phyloP scores from a whole-genome alignment of 2,797 vertebrate genomes.

The Sebastes elongatus region DNA sequence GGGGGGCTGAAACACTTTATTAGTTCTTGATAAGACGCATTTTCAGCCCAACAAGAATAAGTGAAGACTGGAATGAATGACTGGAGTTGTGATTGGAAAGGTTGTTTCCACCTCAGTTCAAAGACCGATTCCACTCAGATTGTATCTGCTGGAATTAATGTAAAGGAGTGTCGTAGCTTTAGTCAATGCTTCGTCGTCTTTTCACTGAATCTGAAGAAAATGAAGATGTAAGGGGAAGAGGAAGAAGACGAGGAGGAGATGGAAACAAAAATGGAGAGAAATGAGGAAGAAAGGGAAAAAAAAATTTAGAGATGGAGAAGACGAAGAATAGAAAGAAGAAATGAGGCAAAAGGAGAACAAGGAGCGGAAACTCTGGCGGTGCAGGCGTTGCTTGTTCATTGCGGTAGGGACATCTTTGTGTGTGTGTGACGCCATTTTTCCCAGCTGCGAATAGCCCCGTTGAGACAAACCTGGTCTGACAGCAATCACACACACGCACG shows the following conservation, averaged over 20 bases:
- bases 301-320: background rate
- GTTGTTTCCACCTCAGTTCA: conserved; percentile 20
- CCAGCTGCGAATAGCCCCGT: conserved; percentile 28
- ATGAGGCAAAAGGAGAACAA: conserved; percentile 27
- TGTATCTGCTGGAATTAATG: background rate
- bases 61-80: background rate
- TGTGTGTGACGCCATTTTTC: conserved; percentile 12
- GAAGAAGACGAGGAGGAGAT: background rate
- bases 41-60: conserved; percentile 8
- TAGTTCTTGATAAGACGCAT: conserved; percentile 37
- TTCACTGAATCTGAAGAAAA: background rate
- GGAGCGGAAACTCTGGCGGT: conserved; percentile 23
- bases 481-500: conserved; percentile 28
- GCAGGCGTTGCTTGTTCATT: background rate
- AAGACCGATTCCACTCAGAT: conserved; percentile 9
- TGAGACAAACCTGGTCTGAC: conserved; percentile 50
- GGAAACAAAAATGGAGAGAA: background rate
- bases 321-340: conserved; percentile 29
- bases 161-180: background rate
- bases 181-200: background rate
- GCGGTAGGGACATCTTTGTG: background rate
- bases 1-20: conserved; percentile 26
- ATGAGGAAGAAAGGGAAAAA: conserved; percentile 17
- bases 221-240: background rate
- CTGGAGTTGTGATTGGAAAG: background rate